Conservation (phyloP, 53 echinoderm and acorn worm species). For the Glandiceps talaboti region DNA sequence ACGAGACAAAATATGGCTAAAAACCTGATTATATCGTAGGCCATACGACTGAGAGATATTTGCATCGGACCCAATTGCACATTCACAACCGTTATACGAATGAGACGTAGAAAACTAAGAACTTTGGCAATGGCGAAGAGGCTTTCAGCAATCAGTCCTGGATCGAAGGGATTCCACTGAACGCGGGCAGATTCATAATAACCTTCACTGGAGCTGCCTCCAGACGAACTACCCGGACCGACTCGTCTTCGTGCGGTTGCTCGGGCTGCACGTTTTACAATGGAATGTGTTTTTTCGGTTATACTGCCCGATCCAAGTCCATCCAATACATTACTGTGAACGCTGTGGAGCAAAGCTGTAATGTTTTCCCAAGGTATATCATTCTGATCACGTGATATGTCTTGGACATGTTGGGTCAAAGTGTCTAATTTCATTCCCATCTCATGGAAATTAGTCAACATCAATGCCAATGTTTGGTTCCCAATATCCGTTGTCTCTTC, state of each 20-base stretch:
- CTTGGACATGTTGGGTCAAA: too few species aligned
- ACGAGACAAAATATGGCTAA: constrained; percentile 90
- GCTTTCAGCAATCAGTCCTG: constrained; percentile 74
- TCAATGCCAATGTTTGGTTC: too few species aligned
- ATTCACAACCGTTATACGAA: constrained; percentile 90
- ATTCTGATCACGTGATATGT: too few species aligned
- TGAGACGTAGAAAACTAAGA: constrained; percentile 81
- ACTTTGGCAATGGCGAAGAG: constrained; percentile 96
- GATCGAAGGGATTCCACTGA: constrained; percentile 46
- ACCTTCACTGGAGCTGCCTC: too few species aligned
- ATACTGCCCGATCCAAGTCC: too few species aligned
- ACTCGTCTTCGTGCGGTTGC: not conserved
- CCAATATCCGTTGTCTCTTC: too few species aligned
- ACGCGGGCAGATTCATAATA: not conserved
- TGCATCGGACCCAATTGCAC: constrained; percentile 98
- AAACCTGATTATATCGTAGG: constrained; percentile 95
- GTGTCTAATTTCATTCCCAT: too few species aligned
- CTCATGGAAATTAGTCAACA: too few species aligned
- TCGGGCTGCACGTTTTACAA: not conserved
- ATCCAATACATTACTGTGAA: too few species aligned
- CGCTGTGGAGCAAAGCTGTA: too few species aligned
- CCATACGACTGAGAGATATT: constrained; percentile 95
- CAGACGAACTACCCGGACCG: not conserved
- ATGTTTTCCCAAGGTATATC: too few species aligned
- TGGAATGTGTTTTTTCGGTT: not conserved